These are phyloP conservation scores for Rutpela maculata DNA, from an alignment of 2,888 invertebrate species.

Conservation along the genomic window DNA sequence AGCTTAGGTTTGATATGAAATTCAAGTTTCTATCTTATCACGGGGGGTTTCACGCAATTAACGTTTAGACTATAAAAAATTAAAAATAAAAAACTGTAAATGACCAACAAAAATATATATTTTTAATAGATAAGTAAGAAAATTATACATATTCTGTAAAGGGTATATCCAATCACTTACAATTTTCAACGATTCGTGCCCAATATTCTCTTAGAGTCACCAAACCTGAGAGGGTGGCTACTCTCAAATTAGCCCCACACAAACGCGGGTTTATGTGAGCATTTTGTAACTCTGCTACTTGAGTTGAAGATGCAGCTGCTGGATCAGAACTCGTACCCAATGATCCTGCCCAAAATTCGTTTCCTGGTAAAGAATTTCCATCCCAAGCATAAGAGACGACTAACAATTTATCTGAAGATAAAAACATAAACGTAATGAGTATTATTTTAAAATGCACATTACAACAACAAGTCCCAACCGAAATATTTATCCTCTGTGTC, in stretches of 20 bases:
- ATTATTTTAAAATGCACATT: too few relatives aligned
- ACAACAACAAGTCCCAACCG: too few relatives aligned
- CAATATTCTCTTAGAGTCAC: background rate
- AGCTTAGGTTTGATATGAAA: too few relatives aligned
- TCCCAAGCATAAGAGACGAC: background rate
- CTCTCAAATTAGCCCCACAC: background rate
- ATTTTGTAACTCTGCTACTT: background rate
- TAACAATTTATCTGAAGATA: background rate
- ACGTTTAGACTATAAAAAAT: too few relatives aligned
- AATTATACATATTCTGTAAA: too few relatives aligned
- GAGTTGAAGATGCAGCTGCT: background rate
- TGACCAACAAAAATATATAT: too few relatives aligned
- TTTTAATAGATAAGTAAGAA: too few relatives aligned
- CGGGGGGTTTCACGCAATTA: too few relatives aligned
- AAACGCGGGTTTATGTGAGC: background rate
- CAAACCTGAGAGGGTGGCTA: conserved; percentile 3
- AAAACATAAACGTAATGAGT: too few relatives aligned
- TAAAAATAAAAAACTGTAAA: too few relatives aligned
- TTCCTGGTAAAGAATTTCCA: background rate
- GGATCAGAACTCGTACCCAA: background rate
- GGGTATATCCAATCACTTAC: background rate
- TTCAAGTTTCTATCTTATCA: too few relatives aligned
- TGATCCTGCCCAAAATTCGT: background rate
- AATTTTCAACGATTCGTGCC: background rate
- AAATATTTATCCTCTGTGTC: too few relatives aligned